Evolutionary conservation across 2,888 invertebrate species (phyloP), one percentile per base, ranked within the genome.

Genomic region (Nebria salina): DNA sequence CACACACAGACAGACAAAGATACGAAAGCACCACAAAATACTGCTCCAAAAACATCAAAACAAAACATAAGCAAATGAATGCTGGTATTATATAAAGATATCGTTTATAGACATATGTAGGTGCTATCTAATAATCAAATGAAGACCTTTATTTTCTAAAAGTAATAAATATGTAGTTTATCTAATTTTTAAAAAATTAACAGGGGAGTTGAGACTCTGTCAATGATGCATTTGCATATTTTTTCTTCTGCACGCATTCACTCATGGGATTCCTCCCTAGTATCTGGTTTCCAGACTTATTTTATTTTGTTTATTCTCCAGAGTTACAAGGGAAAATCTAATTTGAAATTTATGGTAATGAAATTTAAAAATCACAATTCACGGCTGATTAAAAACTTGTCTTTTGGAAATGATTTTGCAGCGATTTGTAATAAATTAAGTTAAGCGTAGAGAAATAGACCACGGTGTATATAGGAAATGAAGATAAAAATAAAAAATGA

Each of bases 341-440:
- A 81, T 81, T 81, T 65, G 42, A 81, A 81, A 81, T 81, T 81
- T 81, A 81, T 81, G 81, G 81, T 81, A 81, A 76, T 81, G 81
- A 76, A 81, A 81, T 81, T 76, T 81, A 72, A 81, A 76, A 76
- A 80, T 72, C 81, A 81, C 81, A 81, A 76, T 81, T 81, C 72
- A 76, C 72, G 76, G 72, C 72, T 75, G 81, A 75, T 81, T 81
- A 76, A 81, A 81, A 81, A 79, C 75, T 79, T 74, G 79, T 79
- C 79, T 79, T 13, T 26, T 25, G 75, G 25, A 66, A 79, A 66
- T 15, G 42, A 70, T 72, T 72, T 72, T 70, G 7, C 72, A 54
- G 15, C 70, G 78, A 79, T 79, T 78, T 75, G 1, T 26, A 34
- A 34, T 34, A 34, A 34, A 34, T 34, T 34, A 20, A 20, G 20